Evolutionary conservation across 1,140 invertebrate genomes (phyloP).

Genomic region (Musca vetustissima): DNA sequence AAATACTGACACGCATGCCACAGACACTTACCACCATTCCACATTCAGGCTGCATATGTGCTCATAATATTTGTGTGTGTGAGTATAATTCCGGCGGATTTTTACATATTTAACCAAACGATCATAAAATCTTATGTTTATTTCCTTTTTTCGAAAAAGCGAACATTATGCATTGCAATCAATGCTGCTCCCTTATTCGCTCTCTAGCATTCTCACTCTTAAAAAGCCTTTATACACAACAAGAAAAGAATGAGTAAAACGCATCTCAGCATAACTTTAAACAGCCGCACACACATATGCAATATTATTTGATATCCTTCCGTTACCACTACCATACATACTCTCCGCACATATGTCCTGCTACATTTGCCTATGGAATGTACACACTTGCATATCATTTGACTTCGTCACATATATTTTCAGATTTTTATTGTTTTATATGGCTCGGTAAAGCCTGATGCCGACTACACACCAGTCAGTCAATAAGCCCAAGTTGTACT

Average conservation of each 20-base stretch:
- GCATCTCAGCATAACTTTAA: neutral
- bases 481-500: no score
- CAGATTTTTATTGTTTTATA: slow-evolving; percentile 16
- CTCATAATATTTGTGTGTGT: neutral
- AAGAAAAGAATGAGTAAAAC: neutral
- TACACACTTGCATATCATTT: neutral
- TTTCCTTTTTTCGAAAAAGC: neutral
- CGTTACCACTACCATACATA: no score
- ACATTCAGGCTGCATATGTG: neutral
- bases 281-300: no score
- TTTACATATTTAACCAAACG: slow-evolving; percentile 19
- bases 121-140: slow-evolving; percentile 25
- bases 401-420: neutral
- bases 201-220: neutral
- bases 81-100: slow-evolving; percentile 19
- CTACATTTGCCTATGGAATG: neutral
- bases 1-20: neutral
- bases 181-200: neutral
- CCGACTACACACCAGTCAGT: no score
- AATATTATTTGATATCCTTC: no score
- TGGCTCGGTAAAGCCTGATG: neutral
- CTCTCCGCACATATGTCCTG: no score
- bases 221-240: no score
- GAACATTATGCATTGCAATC: neutral
- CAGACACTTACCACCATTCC: neutral